A percentile compares a stretch with the other conserved stretches of the same genome.
phyloP scores from a whole-genome alignment of 2,888 invertebrate species.

The Xanthia togata region DNA sequence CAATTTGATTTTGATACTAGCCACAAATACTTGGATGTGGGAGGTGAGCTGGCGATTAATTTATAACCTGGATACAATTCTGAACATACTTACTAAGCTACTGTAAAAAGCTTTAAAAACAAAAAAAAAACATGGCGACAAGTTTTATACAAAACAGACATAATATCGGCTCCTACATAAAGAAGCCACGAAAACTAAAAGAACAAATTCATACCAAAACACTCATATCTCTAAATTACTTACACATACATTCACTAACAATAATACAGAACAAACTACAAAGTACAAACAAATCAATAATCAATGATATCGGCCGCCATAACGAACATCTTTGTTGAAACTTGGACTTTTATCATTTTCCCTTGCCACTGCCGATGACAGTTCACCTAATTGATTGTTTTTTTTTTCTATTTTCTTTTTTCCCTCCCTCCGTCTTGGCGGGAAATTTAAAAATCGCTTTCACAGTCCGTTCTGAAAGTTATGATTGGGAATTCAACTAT shows the following conservation, averaged over 20 bases:
- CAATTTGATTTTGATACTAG: not conserved
- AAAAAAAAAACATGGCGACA: not conserved
- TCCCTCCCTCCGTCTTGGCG: slow-evolving; percentile 68
- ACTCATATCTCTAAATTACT: slow-evolving; percentile 19
- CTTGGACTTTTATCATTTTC: slow-evolving; percentile 76
- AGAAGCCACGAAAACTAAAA: not conserved
- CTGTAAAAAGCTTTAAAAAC: not conserved
- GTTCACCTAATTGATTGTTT: slow-evolving; percentile 88
- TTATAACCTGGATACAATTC: not conserved
- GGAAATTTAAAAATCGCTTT: slow-evolving; percentile 77
- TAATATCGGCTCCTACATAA: not conserved
- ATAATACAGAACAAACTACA: slow-evolving; percentile 43
- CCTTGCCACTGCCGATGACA: slow-evolving; percentile 83
- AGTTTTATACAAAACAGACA: not conserved
- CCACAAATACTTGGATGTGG: not conserved
- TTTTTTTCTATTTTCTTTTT: slow-evolving; percentile 72
- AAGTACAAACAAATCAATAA: slow-evolving; percentile 62
- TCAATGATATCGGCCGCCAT: slow-evolving; percentile 64
- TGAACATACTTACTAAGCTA: too few species aligned
- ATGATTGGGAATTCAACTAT: slow-evolving; percentile 81
- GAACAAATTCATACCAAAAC: not conserved
- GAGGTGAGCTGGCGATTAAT: not conserved
- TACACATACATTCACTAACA: slow-evolving; percentile 25
- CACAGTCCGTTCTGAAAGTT: slow-evolving; percentile 72
- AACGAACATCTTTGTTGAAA: slow-evolving; percentile 65